Conservation (phyloP, 2,797 vertebrate genomes). For the Bovichtus variegatus region DNA sequence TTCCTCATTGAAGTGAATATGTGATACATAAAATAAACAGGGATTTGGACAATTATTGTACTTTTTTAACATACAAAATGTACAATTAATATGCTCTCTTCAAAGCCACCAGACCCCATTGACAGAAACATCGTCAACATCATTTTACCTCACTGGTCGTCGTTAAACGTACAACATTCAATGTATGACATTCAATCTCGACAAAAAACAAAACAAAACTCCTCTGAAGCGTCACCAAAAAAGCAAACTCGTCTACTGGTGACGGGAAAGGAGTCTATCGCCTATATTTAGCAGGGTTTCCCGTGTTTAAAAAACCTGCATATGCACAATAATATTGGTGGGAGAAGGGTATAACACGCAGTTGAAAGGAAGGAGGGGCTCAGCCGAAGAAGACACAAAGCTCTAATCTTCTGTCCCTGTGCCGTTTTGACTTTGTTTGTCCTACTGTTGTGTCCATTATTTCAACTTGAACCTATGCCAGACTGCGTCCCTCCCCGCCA, state of each 20-base stretch:
- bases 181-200: not conserved
- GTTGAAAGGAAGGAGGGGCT: not conserved
- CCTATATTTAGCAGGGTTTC: not conserved
- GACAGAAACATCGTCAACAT: too few relatives aligned
- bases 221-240: too few relatives aligned
- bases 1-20: not conserved
- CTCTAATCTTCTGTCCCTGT: constrained; percentile 14
- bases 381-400: constrained; percentile 4
- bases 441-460: constrained; percentile 13
- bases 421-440: constrained; percentile 32
- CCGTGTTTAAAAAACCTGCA: not conserved
- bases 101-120: not conserved
- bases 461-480: constrained; percentile 35
- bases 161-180: not conserved
- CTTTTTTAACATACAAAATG: too few relatives aligned
- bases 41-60: too few relatives aligned
- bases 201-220: too few relatives aligned
- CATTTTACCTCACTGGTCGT: not conserved
- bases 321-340: not conserved
- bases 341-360: not conserved
- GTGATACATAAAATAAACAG: not conserved
- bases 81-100: accelerated
- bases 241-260: not conserved
- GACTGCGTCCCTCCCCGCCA: constrained; percentile 15
- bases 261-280: not conserved